Percentiles rank a stretch among this genome's conserved stretches.
Evolutionary conservation across 2,797 vertebrate species (phyloP).

Genomic region (Gallinago stenura): DNA sequence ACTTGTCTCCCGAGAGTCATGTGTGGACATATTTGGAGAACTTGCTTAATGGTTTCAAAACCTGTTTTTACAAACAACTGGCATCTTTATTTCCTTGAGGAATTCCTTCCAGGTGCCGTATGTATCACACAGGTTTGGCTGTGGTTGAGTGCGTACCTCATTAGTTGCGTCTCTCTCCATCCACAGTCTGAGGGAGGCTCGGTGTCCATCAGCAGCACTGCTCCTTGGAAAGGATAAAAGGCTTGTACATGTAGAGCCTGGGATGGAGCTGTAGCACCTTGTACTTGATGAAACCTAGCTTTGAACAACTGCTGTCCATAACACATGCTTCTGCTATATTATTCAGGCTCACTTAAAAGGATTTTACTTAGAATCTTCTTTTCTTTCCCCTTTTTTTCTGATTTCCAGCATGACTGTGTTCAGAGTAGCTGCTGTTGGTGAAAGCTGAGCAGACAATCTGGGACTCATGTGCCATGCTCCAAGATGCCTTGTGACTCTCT

Average conservation of each 20-base stretch:
- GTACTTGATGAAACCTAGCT: neutral
- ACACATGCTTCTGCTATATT: neutral
- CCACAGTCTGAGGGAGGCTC: neutral
- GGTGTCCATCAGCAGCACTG: neutral
- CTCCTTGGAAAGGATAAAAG: neutral
- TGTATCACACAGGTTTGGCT: neutral
- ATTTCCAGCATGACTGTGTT: neutral
- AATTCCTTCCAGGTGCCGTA: neutral
- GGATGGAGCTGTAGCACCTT: neutral
- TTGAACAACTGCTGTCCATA: neutral
- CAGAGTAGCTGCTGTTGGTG: neutral
- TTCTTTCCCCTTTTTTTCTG: neutral
- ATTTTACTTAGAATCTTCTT: neutral
- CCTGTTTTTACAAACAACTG: neutral
- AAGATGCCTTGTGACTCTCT: neutral
- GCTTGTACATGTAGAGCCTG: neutral
- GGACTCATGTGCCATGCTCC: neutral
- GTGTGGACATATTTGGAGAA: neutral
- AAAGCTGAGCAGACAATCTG: neutral
- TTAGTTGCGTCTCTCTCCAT: too few relatives aligned
- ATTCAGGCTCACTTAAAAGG: neutral
- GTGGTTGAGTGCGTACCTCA: neutral
- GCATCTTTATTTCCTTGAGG: neutral
- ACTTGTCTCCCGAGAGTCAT: neutral
- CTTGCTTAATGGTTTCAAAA: neutral